Base-by-base conservation (phyloP, 1,140 invertebrate species). In the Bombus sylvicola region DNA sequence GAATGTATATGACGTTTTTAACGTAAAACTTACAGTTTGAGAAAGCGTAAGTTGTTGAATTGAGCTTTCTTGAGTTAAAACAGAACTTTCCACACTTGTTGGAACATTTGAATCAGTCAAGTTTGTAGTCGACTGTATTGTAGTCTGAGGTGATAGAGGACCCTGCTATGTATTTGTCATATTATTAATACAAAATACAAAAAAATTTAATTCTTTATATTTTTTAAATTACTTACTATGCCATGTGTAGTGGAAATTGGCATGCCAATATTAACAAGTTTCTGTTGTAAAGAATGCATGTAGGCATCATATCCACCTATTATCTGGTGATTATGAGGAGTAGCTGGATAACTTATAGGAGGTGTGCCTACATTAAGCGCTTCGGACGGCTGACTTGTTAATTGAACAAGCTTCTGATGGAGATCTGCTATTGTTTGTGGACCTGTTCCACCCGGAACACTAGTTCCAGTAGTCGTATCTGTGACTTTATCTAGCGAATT, bases 261-360 rank as follows among this genome's bases (percentile, higher is more conserved):
- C 92, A 95, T 94, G 59, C 95, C 95, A 59, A 96, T 96, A 43
- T 95, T 96, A 31, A 96, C 95, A 22, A 96, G 85, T 92, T 96
- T 96, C 74, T 97, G 96, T 85, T 97, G 96, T 15, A 97, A 94
- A 86, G 94, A 95, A 89, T 96, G 95, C 94, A 96, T 96, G 73
- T 97, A 96, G 0, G 94, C 91, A 74, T 96, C 96, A 87, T 96
- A 96, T 83, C 94, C 92, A 28, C 91, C 88, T 77, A 94, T 89
- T 28, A 91, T 92, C 77, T 95, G 95, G 74, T 94, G 93, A 43
- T 93, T 91, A 86, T 96, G 95, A 12, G 96, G 96, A 1, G 96
- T 97, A 12, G 96, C 95, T 31, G 96, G 96, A 91, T 96, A 96
- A 90, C 95, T 96, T 59, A 94, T 92, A 82, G 95, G 93, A 9